These are phyloP conservation scores for Pedetes capensis DNA, from an alignment of 2,113 vertebrate genomes.

Conservation along the genomic window DNA sequence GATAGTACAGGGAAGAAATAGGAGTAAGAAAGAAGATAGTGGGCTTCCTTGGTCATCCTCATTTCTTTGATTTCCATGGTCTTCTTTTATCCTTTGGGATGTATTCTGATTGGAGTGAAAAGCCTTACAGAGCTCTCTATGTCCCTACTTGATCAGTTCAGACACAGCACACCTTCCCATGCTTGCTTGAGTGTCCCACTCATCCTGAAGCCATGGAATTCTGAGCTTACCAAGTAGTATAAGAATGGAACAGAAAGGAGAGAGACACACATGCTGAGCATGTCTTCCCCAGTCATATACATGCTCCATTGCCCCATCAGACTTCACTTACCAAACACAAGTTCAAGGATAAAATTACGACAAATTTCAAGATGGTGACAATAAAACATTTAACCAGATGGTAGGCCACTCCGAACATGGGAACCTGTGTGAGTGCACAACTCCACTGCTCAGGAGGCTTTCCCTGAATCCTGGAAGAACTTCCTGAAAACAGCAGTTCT, in stretches of 20 bases:
- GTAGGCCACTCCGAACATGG: background rate
- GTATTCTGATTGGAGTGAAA: background rate
- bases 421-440: background rate
- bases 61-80: background rate
- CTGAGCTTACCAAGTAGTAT: background rate
- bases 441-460: background rate
- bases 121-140: background rate
- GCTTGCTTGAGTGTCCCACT: background rate
- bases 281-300: background rate
- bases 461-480: background rate
- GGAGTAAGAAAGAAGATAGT: background rate
- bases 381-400: background rate
- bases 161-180: background rate
- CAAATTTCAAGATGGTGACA: background rate
- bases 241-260: background rate
- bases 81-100: background rate
- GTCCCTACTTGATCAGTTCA: background rate
- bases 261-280: fast-evolving
- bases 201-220: background rate
- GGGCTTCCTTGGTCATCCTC: background rate
- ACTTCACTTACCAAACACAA: background rate
- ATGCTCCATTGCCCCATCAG: background rate
- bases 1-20: background rate
- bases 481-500: background rate
- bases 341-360: background rate